A percentile compares a stretch with the other conserved stretches of the same genome.
Conservation (phyloP, 2,113 vertebrate species). For the Panurus biarmicus region DNA sequence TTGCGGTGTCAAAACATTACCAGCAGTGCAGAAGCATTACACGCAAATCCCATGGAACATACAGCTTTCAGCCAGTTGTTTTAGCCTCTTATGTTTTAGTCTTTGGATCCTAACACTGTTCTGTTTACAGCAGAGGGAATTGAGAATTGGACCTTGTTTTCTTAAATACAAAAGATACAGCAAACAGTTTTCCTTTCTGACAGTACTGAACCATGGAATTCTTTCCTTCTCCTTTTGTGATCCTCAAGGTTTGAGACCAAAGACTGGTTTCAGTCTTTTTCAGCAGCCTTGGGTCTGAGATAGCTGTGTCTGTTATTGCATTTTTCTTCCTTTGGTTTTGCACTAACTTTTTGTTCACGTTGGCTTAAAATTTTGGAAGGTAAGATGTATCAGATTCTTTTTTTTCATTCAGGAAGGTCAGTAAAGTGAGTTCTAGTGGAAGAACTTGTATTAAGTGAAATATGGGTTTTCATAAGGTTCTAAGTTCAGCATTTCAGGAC, state of each 20-base stretch:
- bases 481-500: not conserved
- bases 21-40: not conserved
- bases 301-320: not conserved
- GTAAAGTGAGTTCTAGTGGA: not conserved
- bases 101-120: not conserved
- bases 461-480: too few relatives aligned
- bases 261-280: not conserved
- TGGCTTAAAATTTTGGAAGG: not conserved
- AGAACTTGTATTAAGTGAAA: not conserved
- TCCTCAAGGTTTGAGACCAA: not conserved
- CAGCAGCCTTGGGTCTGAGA: not conserved
- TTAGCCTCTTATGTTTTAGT: not conserved
- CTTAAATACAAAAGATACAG: not conserved
- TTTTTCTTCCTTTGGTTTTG: not conserved
- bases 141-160: not conserved
- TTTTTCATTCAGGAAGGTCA: not conserved
- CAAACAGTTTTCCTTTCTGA: not conserved
- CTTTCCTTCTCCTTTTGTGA: not conserved
- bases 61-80: not conserved
- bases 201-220: not conserved
- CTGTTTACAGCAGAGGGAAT: not conserved
- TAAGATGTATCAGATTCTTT: not conserved
- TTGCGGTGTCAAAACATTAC: not conserved
- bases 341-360: not conserved
- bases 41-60: rapidly evolving